Evolutionary conservation across 2,797 vertebrate species (phyloP).

Genomic region (Lacerta agilis): DNA sequence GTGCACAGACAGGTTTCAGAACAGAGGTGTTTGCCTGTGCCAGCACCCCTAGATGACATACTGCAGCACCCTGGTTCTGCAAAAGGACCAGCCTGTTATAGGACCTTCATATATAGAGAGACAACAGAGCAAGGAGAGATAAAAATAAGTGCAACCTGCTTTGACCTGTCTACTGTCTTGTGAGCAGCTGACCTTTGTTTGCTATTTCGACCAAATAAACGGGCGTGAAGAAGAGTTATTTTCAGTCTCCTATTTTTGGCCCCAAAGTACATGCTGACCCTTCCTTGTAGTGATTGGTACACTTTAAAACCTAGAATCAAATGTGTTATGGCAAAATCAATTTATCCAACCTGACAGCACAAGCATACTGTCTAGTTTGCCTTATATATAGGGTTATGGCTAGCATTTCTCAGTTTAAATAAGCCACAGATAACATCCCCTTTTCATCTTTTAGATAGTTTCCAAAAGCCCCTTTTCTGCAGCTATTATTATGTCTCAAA

Average conservation of each 20-base stretch:
- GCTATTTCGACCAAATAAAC: not conserved
- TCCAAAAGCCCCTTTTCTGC: not conserved
- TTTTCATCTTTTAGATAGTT: not conserved
- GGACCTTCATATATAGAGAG: not conserved
- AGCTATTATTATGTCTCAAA: not conserved
- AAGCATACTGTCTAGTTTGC: not conserved
- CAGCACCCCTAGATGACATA: not conserved
- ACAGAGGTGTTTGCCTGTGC: not conserved
- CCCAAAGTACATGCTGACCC: not conserved
- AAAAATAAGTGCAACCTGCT: not conserved
- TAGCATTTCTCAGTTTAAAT: not conserved
- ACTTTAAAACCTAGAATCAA: slow-evolving; percentile 9
- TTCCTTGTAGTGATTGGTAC: not conserved
- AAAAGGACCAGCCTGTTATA: not conserved
- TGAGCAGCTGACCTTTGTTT: slow-evolving; percentile 21
- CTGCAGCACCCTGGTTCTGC: too few species aligned
- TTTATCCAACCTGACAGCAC: not conserved
- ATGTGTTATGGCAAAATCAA: not conserved
- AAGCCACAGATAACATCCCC: not conserved
- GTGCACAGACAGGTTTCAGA: too few species aligned
- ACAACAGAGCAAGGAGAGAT: not conserved
- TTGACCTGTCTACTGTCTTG: not conserved
- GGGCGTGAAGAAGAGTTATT: slow-evolving; percentile 7
- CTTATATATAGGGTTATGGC: not conserved
- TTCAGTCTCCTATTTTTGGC: slow-evolving; percentile 15